Evolutionary conservation across 2,888 invertebrate species (phyloP).

Genomic region (Hipparchia semele): DNA sequence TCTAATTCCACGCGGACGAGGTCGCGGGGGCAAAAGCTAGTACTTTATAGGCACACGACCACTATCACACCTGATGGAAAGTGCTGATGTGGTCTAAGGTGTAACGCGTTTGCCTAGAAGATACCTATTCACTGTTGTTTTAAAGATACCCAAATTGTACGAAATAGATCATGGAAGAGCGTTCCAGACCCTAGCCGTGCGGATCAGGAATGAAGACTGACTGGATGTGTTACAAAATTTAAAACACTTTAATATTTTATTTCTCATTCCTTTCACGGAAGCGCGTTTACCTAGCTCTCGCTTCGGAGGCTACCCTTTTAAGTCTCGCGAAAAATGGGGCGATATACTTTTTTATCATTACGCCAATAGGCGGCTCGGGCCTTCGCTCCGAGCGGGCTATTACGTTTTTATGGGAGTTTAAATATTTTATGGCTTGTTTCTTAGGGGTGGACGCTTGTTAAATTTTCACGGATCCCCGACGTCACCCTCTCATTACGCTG

Average conservation of each 20-base stretch:
- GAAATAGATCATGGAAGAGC: no score
- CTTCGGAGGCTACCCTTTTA: slow-evolving; percentile 11
- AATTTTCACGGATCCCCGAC: slow-evolving; percentile 63
- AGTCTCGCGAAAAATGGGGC: slow-evolving; percentile 12
- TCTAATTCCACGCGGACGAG: no score
- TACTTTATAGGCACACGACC: no score
- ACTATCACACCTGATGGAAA: no score
- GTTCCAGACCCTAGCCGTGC: no score
- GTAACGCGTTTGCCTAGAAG: no score
- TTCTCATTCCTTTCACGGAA: slow-evolving; percentile 4
- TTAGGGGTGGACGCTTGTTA: slow-evolving; percentile 58
- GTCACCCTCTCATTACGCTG: slow-evolving; percentile 39
- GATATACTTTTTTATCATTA: slow-evolving; percentile 27
- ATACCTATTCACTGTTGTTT: no score
- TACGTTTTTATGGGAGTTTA: slow-evolving; percentile 40
- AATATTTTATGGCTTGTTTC: slow-evolving; percentile 44
- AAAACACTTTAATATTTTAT: not conserved
- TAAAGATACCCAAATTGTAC: no score
- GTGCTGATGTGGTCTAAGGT: no score
- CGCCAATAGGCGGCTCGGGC: slow-evolving; percentile 25
- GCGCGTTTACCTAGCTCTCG: slow-evolving; percentile 1
- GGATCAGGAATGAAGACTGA: no score
- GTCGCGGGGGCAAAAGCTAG: no score
- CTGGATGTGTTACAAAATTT: not conserved
- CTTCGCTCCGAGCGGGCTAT: slow-evolving; percentile 24